These are phyloP conservation scores for Polyommatus icarus DNA, from an alignment of 2,888 invertebrate genomes.

Conservation along the genomic window DNA sequence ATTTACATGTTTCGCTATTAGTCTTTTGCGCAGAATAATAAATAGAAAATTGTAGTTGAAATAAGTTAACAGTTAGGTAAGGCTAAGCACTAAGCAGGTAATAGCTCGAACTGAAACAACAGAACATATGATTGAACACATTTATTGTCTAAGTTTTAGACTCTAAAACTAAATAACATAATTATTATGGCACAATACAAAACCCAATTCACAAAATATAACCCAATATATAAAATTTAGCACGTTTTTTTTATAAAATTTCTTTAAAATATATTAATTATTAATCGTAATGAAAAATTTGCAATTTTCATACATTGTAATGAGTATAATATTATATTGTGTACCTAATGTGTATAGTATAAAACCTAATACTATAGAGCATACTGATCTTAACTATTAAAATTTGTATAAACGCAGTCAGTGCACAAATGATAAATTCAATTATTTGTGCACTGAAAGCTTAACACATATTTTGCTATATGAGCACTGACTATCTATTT, in stretches of 20 bases:
- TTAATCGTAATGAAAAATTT: not conserved
- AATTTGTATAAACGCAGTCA: not conserved
- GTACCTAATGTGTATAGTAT: not conserved
- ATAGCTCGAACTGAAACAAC: constrained; percentile 43
- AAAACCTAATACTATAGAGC: constrained; percentile 10
- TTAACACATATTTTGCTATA: not conserved
- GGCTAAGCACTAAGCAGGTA: too few relatives aligned
- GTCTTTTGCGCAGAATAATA: too few relatives aligned
- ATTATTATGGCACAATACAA: constrained; percentile 58
- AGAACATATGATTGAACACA: constrained; percentile 49
- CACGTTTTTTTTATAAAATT: constrained; percentile 1
- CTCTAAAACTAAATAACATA: constrained; percentile 55
- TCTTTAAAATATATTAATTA: not conserved
- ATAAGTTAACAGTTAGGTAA: too few relatives aligned
- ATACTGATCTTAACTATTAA: not conserved
- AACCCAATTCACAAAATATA: constrained; percentile 35
- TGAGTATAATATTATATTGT: constrained; percentile 3
- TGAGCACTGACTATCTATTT: not conserved
- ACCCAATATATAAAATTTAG: constrained; percentile 24
- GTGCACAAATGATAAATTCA: not conserved
- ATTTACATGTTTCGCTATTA: too few relatives aligned
- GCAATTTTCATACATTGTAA: not conserved
- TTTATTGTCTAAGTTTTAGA: constrained; percentile 46
- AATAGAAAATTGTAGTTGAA: not conserved
- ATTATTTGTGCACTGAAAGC: not conserved